Conservation (phyloP, 2,113 vertebrate species). For the Microtus pennsylvanicus region DNA sequence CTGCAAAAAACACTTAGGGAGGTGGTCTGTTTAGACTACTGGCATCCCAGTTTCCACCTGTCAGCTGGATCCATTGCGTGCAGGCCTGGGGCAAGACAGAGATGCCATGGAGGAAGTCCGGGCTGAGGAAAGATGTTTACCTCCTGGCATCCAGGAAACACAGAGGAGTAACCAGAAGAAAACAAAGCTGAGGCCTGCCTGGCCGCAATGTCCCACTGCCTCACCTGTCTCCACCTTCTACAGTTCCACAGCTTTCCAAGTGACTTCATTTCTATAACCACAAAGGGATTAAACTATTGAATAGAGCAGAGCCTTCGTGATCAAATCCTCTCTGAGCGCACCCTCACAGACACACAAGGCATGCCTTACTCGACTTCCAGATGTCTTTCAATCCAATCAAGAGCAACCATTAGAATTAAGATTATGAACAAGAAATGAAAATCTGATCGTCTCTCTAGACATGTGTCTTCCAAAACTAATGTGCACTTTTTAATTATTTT, state of each 20-base stretch:
- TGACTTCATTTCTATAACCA: background rate
- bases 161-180: background rate
- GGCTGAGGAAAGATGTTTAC: background rate
- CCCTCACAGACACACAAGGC: background rate
- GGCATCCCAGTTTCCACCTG: background rate
- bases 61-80: background rate
- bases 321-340: background rate
- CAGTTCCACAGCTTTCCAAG: background rate
- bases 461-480: slow-evolving; percentile 11
- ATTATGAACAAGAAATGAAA: background rate
- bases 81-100: background rate
- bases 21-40: background rate
- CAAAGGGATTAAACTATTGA: background rate
- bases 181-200: background rate
- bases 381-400: background rate
- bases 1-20: background rate
- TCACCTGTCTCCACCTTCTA: background rate
- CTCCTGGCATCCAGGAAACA: background rate
- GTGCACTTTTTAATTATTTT: background rate
- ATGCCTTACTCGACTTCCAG: background rate
- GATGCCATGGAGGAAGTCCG: background rate
- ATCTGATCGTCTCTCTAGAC: background rate
- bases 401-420: background rate
- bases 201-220: background rate
- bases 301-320: no score